Conservation (phyloP, 2,797 vertebrate species). For the Petrocephalus sullivani region DNA sequence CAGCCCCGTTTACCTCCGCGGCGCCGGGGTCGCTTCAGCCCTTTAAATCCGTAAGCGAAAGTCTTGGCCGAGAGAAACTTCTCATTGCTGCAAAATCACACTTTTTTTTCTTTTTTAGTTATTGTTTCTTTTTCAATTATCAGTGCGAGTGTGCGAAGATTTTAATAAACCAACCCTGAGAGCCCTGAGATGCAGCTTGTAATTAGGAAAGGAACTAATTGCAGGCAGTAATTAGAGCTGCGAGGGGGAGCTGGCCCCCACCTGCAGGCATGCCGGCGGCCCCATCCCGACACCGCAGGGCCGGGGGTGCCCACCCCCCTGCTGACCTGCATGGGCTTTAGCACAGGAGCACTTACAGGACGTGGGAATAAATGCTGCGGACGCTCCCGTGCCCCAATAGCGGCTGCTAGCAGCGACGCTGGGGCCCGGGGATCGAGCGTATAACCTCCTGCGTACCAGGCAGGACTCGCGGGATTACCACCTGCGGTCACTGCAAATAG, state of each 20-base stretch:
- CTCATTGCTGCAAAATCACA: neutral
- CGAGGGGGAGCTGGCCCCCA: neutral
- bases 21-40: neutral
- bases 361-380: neutral
- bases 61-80: neutral
- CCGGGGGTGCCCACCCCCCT: neutral
- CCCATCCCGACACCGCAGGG: neutral
- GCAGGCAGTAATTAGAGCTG: slow-evolving; percentile 19
- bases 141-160: neutral
- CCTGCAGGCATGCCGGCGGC: neutral
- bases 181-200: slow-evolving; percentile 1
- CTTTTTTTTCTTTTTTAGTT: neutral
- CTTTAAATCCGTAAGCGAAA: slow-evolving; percentile 9
- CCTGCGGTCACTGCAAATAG: neutral
- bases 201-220: slow-evolving; percentile 17
- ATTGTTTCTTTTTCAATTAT: slow-evolving; percentile 16
- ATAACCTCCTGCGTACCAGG: neutral
- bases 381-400: neutral
- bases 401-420: neutral
- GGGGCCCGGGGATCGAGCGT: too few species aligned
- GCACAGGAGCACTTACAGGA: neutral
- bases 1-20: slow-evolving; percentile 42
- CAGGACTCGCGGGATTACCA: neutral
- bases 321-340: neutral
- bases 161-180: slow-evolving; percentile 5